These are phyloP conservation scores for Zhuqinia jingwanae DNA, from an alignment of 2,888 invertebrate species.

Conservation along the genomic window DNA sequence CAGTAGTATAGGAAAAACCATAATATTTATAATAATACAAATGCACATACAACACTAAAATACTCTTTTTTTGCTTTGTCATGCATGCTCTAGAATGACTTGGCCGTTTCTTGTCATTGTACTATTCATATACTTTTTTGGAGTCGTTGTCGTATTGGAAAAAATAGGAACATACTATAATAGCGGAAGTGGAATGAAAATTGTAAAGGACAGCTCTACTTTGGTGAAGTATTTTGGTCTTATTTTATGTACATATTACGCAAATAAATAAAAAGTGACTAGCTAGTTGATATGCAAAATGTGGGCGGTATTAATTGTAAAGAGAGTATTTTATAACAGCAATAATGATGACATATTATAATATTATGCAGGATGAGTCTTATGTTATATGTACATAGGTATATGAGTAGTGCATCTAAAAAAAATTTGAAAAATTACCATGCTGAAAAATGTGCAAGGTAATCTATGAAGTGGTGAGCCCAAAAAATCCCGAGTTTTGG, in stretches of 20 bases:
- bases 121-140: background rate
- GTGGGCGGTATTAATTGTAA: too few species aligned
- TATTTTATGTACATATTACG: too few species aligned
- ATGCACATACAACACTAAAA: background rate
- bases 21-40: background rate
- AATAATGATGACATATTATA: too few species aligned
- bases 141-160: background rate
- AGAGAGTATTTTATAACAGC: too few species aligned
- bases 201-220: background rate
- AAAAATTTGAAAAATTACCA: background rate
- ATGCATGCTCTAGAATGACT: conserved; percentile 59
- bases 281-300: too few species aligned
- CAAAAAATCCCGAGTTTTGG: conserved; percentile 31
- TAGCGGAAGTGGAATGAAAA: background rate
- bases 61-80: conserved; percentile 52
- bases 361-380: too few species aligned
- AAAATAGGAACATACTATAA: too few species aligned
- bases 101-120: background rate
- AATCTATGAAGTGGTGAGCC: conserved; percentile 35
- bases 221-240: too few species aligned
- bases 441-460: background rate
- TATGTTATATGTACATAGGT: too few species aligned
- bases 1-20: background rate
- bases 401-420: too few species aligned
- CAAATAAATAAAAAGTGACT: too few species aligned